Conservation (phyloP, 2,888 invertebrate genomes). For the Microctonus hyperodae region DNA sequence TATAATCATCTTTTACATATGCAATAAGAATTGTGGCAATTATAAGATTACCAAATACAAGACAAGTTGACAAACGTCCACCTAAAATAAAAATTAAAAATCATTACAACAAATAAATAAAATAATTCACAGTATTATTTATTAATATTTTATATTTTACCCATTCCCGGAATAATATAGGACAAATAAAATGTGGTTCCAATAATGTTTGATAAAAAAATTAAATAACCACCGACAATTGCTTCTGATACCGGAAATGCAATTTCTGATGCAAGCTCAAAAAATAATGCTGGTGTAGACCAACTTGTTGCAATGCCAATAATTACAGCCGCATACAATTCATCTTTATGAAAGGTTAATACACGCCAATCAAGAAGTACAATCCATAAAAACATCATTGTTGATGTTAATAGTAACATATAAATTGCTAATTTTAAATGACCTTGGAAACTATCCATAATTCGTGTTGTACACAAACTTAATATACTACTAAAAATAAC, state of each 20-base stretch:
- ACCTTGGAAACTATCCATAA: conserved; percentile 50
- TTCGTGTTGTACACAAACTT: conserved; percentile 45
- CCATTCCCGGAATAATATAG: conserved; percentile 43
- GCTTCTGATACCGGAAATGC: conserved; percentile 55
- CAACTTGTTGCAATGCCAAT: conserved; percentile 50
- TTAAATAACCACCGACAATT: conserved; percentile 54
- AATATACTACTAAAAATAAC: conserved; percentile 48
- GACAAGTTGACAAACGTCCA: conserved; percentile 39
- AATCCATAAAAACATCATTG: conserved; percentile 52
- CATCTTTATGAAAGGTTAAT: conserved; percentile 44
- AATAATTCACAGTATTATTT: background rate
- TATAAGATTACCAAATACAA: conserved; percentile 36
- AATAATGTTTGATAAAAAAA: conserved; percentile 47
- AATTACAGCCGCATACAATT: conserved; percentile 48
- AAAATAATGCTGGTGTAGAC: conserved; percentile 52
- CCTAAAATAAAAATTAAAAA: conserved; percentile 26
- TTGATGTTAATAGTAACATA: conserved; percentile 42
- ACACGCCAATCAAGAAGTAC: conserved; percentile 44
- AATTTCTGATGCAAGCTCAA: conserved; percentile 54
- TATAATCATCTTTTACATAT: conserved; percentile 41
- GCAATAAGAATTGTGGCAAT: conserved; percentile 36
- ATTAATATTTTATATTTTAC: conserved; percentile 31
- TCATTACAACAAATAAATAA: background rate
- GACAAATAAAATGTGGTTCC: conserved; percentile 43
- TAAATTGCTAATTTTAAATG: conserved; percentile 46